Percentiles rank a stretch among this genome's conserved stretches.
Conservation (phyloP, 2,113 vertebrate genomes). For the Bettongia penicillata region DNA sequence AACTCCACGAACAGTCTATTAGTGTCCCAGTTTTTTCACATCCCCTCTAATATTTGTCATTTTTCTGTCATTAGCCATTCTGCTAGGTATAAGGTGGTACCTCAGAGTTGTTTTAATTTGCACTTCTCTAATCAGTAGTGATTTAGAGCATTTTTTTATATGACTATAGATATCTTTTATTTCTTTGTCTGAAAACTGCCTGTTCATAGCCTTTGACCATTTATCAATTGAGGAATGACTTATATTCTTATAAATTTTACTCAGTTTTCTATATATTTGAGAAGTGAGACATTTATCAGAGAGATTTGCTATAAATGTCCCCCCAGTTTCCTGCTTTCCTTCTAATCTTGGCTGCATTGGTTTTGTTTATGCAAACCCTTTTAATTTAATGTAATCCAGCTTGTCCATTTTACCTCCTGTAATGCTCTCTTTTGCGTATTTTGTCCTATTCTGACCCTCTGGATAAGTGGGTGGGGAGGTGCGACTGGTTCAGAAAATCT, state of each 20-base stretch:
- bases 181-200: not conserved
- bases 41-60: not conserved
- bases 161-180: not conserved
- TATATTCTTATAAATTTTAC: not conserved
- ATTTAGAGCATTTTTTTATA: not conserved
- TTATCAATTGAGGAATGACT: not conserved
- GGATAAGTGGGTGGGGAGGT: not conserved
- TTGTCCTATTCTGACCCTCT: not conserved
- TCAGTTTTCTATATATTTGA: not conserved
- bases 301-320: not conserved
- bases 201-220: not conserved
- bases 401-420: not conserved
- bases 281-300: not conserved
- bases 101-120: not conserved
- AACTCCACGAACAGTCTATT: not conserved
- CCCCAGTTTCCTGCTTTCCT: not conserved
- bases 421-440: not conserved
- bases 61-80: not conserved
- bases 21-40: not conserved
- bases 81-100: not conserved
- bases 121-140: not conserved
- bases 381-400: not conserved
- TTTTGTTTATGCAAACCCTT: not conserved
- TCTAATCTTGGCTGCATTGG: not conserved
- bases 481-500: constrained; percentile 11